phyloP scores from a whole-genome alignment of 2,888 invertebrate genomes.

The Scaptomyza cyrtandrae region DNA sequence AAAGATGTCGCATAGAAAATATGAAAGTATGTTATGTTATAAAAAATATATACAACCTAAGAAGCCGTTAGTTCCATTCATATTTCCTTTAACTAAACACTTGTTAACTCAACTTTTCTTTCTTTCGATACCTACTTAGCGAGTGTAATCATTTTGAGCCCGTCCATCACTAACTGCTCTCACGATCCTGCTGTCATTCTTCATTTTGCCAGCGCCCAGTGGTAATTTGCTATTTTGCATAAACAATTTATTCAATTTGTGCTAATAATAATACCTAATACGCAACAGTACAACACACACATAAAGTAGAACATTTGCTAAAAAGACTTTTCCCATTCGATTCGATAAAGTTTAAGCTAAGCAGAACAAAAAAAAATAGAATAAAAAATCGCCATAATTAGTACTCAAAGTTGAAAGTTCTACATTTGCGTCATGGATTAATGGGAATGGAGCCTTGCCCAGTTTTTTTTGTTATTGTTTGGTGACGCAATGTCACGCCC shows the following conservation, averaged over 20 bases:
- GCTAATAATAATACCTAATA: slow-evolving; percentile 41
- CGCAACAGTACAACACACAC: slow-evolving; percentile 7
- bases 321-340: not conserved
- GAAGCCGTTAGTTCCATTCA: too few relatives aligned
- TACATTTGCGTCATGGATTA: slow-evolving; percentile 38
- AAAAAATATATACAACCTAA: too few relatives aligned
- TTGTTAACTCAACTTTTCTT: too few relatives aligned
- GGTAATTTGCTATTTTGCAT: slow-evolving; percentile 54
- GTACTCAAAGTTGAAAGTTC: slow-evolving; percentile 8
- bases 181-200: slow-evolving; percentile 47
- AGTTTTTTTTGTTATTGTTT: not conserved
- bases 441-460: slow-evolving; percentile 13
- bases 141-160: not conserved
- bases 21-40: not conserved
- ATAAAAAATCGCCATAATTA: not conserved
- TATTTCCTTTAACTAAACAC: too few relatives aligned
- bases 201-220: slow-evolving; percentile 48
- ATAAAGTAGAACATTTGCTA: not conserved
- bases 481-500: slow-evolving; percentile 62
- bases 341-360: not conserved
- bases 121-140: not conserved
- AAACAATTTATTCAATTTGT: slow-evolving; percentile 77
- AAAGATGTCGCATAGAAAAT: not conserved
- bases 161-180: not conserved
- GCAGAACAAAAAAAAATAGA: not conserved